Percentiles rank a stretch among this genome's conserved stretches.
Conservation (phyloP, 2,797 vertebrate genomes). For the Catamblyrhynchus diadema region DNA sequence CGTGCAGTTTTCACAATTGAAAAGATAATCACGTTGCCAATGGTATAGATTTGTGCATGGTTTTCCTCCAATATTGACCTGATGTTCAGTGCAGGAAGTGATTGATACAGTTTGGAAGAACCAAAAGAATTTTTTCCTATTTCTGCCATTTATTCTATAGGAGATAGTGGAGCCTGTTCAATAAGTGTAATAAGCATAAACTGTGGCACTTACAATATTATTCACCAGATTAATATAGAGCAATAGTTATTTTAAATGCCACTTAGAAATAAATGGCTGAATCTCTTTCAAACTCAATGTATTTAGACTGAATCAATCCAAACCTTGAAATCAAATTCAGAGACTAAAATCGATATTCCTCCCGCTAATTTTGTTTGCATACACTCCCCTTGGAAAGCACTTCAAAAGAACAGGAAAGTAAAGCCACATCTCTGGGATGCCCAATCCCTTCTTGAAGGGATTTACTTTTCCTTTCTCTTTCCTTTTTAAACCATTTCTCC, state of each 20-base stretch:
- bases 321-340: constrained; percentile 76
- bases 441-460: neutral
- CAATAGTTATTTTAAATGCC: constrained; percentile 71
- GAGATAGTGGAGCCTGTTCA: constrained; percentile 69
- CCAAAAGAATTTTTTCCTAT: constrained; percentile 68
- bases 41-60: neutral
- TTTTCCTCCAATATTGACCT: neutral
- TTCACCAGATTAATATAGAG: constrained; percentile 71
- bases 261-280: constrained; percentile 74
- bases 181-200: constrained; percentile 77
- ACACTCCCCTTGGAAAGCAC: neutral
- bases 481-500: neutral
- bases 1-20: neutral
- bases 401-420: constrained; percentile 34
- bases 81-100: constrained; percentile 13
- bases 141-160: constrained; percentile 67
- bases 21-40: constrained; percentile 36
- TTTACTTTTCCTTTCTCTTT: neutral
- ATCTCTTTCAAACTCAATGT: constrained; percentile 66
- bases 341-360: constrained; percentile 68
- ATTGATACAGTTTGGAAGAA: constrained; percentile 66
- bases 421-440: neutral
- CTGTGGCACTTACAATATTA: constrained; percentile 72
- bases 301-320: constrained; percentile 65
- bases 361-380: constrained; percentile 42